Conservation (phyloP, 64 coral and sea anemone species). For the Montipora sp. region DNA sequence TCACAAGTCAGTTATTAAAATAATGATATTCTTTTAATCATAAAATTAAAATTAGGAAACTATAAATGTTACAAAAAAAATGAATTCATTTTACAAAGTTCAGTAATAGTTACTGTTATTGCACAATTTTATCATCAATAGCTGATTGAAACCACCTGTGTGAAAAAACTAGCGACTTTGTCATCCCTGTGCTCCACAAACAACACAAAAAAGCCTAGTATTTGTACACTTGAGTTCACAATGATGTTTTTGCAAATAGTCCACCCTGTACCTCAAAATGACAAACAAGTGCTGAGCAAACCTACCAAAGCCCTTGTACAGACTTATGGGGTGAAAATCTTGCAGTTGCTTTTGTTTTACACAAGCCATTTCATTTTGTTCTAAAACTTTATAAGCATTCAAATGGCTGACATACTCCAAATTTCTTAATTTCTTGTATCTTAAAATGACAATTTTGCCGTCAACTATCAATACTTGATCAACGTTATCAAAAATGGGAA, state of each 20-base stretch:
- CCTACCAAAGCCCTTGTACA: conserved; percentile 29
- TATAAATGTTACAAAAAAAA: too few species aligned
- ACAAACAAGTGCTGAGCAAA: conserved; percentile 28
- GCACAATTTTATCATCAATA: too few species aligned
- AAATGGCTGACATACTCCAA: conserved; percentile 46
- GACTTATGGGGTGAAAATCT: conserved; percentile 43
- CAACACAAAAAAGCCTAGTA: too few species aligned
- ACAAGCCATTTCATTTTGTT: neutral
- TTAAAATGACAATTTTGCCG: conserved; percentile 33
- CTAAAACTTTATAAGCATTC: conserved; percentile 70
- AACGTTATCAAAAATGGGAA: conserved; percentile 67
- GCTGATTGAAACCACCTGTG: too few species aligned
- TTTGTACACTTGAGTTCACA: too few species aligned
- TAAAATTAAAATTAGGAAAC: too few species aligned
- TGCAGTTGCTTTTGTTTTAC: conserved; percentile 26
- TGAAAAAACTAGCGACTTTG: too few species aligned
- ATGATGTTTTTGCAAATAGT: conserved; percentile 2
- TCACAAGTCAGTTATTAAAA: too few species aligned
- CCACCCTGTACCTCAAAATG: conserved; percentile 43
- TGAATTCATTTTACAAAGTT: too few species aligned
- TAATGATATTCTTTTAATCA: too few species aligned
- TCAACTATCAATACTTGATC: conserved; percentile 57
- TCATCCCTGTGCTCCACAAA: too few species aligned
- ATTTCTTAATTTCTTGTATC: conserved; percentile 22
- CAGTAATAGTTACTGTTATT: too few species aligned